These are phyloP conservation scores for Choloepus hoffmanni DNA, from an alignment of 2,113 vertebrate genomes.

Conservation along the genomic window DNA sequence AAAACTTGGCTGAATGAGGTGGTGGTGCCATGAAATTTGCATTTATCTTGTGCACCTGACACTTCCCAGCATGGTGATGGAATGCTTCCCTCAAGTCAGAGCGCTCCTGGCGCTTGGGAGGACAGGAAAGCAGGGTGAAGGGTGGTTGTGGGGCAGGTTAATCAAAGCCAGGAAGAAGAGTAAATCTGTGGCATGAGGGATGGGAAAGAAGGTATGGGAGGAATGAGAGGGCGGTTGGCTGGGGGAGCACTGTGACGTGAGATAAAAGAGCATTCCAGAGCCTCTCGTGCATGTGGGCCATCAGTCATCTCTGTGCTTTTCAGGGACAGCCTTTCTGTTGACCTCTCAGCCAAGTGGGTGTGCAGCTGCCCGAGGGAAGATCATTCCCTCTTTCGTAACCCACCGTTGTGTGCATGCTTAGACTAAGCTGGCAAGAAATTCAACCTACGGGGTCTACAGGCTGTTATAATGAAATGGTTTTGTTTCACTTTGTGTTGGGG, in stretches of 20 bases:
- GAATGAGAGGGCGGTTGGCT: slow-evolving; percentile 53
- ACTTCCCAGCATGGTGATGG: slow-evolving; percentile 77
- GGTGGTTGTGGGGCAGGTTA: slow-evolving; percentile 67
- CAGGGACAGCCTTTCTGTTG: slow-evolving; percentile 62
- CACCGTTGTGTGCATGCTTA: slow-evolving; percentile 21
- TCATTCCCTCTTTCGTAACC: not conserved
- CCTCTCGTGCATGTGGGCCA: slow-evolving; percentile 54
- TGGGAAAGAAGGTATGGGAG: slow-evolving; percentile 62
- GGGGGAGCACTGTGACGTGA: slow-evolving; percentile 43
- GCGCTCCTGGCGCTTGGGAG: slow-evolving; percentile 63
- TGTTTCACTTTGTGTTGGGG: not conserved
- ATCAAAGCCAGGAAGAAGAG: slow-evolving; percentile 77
- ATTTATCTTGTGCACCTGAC: slow-evolving; percentile 83
- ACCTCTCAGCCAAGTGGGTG: slow-evolving; percentile 45
- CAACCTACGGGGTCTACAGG: not conserved
- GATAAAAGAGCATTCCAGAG: slow-evolving; percentile 76
- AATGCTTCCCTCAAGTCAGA: slow-evolving; percentile 64
- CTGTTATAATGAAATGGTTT: slow-evolving; percentile 27
- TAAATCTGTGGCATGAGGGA: slow-evolving; percentile 66
- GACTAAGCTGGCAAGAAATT: not conserved
- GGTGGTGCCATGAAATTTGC: slow-evolving; percentile 77
- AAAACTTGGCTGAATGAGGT: slow-evolving; percentile 78
- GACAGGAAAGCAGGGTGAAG: slow-evolving; percentile 72
- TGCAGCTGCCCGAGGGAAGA: slow-evolving; percentile 44
- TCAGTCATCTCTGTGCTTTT: slow-evolving; percentile 70